Conservation (phyloP, 2,113 vertebrate genomes). For the Hystrix cristata region DNA sequence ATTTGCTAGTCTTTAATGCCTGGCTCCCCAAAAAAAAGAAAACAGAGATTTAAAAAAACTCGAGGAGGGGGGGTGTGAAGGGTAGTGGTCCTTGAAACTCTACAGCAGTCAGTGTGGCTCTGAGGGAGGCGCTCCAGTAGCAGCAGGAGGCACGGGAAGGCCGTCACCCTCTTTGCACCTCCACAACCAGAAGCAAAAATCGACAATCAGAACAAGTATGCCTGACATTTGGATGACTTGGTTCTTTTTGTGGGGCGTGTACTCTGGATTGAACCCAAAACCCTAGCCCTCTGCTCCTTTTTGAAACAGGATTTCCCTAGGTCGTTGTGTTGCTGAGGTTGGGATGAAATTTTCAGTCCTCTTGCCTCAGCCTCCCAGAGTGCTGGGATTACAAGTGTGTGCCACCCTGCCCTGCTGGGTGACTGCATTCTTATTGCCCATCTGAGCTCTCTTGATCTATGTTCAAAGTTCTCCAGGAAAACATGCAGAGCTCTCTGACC, state of each 20-base stretch:
- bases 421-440: not conserved
- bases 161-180: too few relatives aligned
- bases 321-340: not conserved
- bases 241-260: not conserved
- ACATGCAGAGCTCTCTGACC: not conserved
- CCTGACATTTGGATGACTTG: not conserved
- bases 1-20: not conserved
- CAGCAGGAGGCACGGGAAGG: too few relatives aligned
- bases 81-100: not conserved
- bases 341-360: not conserved
- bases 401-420: not conserved
- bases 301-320: not conserved
- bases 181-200: not conserved
- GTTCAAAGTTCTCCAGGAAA: not conserved
- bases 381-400: not conserved
- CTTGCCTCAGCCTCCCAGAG: not conserved
- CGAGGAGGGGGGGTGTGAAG: too few relatives aligned
- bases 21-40: too few relatives aligned
- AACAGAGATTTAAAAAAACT: too few relatives aligned
- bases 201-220: not conserved
- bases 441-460: accelerated
- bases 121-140: not conserved
- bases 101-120: not conserved
- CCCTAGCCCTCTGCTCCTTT: not conserved
- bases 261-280: not conserved